phyloP scores from a whole-genome alignment of 2,113 vertebrate genomes.

The Brachirus orientalis region DNA sequence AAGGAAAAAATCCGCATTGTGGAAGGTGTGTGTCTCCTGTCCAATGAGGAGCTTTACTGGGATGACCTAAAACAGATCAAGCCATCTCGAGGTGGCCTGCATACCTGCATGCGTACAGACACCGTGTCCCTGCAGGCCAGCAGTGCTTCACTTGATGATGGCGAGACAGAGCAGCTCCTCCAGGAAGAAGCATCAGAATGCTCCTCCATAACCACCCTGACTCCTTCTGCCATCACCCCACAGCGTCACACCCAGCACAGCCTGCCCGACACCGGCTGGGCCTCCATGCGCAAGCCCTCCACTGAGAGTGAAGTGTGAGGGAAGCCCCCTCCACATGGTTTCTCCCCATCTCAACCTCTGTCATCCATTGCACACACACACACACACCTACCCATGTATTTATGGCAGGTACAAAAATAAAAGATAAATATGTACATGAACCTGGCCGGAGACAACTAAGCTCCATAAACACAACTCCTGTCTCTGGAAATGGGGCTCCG shows the following conservation, averaged over 20 bases:
- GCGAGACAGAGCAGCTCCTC: slow-evolving; percentile 95
- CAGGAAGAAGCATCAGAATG: slow-evolving; percentile 97
- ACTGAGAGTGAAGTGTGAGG: slow-evolving; percentile 94
- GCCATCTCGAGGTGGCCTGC: slow-evolving; percentile 92
- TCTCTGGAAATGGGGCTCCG: slow-evolving; percentile 59
- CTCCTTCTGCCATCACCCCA: slow-evolving; percentile 83
- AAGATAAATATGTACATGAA: slow-evolving; percentile 29
- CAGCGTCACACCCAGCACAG: slow-evolving; percentile 87
- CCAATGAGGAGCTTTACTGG: slow-evolving; percentile 93
- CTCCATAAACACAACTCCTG: slow-evolving; percentile 31
- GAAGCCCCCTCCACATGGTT: slow-evolving; percentile 13
- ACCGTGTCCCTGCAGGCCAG: slow-evolving; percentile 97
- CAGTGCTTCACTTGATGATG: slow-evolving; percentile 94
- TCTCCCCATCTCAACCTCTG: slow-evolving; percentile 32
- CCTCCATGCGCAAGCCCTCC: slow-evolving; percentile 90
- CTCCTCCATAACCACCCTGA: slow-evolving; percentile 89
- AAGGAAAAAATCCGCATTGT: slow-evolving; percentile 98
- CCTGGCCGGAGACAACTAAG: slow-evolving; percentile 37
- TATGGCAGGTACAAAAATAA: slow-evolving; percentile 55
- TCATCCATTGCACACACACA: slow-evolving; percentile 38
- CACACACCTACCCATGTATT: slow-evolving; percentile 36
- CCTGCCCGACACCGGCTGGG: slow-evolving; percentile 95
- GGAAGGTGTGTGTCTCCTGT: slow-evolving; percentile 95
- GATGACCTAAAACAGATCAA: slow-evolving; percentile 97
- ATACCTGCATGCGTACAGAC: slow-evolving; percentile 96